A percentile compares a stretch with the other conserved stretches of the same genome.
Conservation (phyloP, 2,113 vertebrate genomes). For the Prietella phreatophila region DNA sequence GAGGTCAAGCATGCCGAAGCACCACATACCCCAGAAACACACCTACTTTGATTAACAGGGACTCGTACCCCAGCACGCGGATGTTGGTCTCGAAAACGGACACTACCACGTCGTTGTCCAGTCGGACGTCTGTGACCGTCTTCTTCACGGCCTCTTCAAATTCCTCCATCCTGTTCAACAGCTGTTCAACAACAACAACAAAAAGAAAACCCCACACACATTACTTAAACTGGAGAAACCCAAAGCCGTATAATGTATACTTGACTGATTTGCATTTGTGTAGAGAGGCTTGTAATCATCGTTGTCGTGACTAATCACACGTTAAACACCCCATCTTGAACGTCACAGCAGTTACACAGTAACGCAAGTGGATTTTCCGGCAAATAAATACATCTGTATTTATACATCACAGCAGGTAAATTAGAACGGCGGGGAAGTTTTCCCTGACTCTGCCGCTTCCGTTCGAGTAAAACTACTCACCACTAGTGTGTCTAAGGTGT, state of each 20-base stretch:
- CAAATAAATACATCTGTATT: background rate
- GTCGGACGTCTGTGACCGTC: slow-evolving; percentile 67
- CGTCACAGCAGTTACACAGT: background rate
- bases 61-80: slow-evolving; percentile 74
- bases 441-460: background rate
- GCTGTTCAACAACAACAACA: slow-evolving; percentile 56
- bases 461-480: slow-evolving; percentile 62
- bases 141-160: slow-evolving; percentile 78
- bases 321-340: background rate
- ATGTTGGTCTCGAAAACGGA: slow-evolving; percentile 84
- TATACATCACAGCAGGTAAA: too few relatives aligned
- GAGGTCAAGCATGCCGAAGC: background rate
- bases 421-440: background rate
- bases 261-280: background rate
- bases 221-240: background rate
- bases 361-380: background rate
- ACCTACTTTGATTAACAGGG: background rate
- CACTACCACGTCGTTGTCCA: slow-evolving; percentile 80
- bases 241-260: background rate
- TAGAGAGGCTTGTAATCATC: background rate
- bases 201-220: too few relatives aligned
- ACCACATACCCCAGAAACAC: background rate
- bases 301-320: background rate
- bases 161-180: slow-evolving; percentile 78
- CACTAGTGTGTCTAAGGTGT: slow-evolving; percentile 78